These are phyloP conservation scores for Staurois parvus DNA, from an alignment of 2,797 vertebrate genomes.

Conservation along the genomic window DNA sequence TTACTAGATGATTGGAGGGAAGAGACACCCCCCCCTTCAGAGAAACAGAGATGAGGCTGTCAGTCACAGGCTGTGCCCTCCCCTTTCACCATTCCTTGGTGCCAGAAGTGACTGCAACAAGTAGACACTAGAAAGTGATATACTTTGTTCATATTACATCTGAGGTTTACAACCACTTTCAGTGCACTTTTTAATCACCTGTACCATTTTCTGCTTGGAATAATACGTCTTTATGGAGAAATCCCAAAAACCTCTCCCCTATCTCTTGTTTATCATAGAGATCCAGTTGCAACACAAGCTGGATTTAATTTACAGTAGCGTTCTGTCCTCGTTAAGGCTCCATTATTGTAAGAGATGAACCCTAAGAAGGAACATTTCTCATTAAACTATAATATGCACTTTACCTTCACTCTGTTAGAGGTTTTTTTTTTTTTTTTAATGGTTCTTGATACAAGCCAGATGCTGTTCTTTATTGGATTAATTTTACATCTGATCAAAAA, in stretches of 20 bases:
- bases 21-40: no score
- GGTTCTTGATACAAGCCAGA: conserved; percentile 47
- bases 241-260: not conserved
- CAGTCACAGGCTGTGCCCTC: no score
- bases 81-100: no score
- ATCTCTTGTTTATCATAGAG: not conserved
- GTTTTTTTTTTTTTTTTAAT: conserved; percentile 26
- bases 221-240: not conserved
- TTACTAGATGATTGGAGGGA: no score
- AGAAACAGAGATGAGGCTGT: no score
- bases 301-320: conserved; percentile 9
- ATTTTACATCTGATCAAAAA: conserved; percentile 42
- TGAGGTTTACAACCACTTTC: no score
- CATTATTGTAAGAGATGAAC: conserved; percentile 11
- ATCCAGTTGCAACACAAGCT: not conserved
- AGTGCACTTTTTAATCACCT: not conserved
- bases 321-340: not conserved
- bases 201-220: not conserved
- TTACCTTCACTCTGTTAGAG: not conserved
- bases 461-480: conserved; percentile 43
- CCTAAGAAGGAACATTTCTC: not conserved
- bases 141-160: no score
- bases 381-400: not conserved
- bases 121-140: no score
- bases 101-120: no score